A percentile compares a stretch with the other conserved stretches of the same genome.
These are phyloP conservation scores for Lepidocolaptes lacrymiger DNA, from an alignment of 2,797 vertebrate species.

Conservation along the genomic window DNA sequence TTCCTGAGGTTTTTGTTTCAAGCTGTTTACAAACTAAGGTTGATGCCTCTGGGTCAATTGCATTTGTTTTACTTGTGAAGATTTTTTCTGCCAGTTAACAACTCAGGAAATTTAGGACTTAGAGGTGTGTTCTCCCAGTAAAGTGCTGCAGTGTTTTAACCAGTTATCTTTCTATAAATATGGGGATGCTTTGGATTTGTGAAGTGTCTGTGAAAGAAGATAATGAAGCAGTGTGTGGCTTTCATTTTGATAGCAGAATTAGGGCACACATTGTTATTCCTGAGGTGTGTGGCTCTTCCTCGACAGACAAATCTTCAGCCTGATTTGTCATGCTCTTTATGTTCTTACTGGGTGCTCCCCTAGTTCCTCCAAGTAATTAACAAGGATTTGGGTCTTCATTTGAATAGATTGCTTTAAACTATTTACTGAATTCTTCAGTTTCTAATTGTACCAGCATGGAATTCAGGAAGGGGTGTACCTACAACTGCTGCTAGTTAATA, in stretches of 20 bases:
- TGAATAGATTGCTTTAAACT: not conserved
- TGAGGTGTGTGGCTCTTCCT: not conserved
- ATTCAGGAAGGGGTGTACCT: not conserved
- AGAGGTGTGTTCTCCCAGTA: not conserved
- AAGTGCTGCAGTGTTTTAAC: not conserved
- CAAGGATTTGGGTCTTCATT: not conserved
- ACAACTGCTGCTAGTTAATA: not conserved
- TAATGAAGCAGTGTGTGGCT: not conserved
- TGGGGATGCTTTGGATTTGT: not conserved
- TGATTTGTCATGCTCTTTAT: not conserved
- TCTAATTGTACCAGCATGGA: not conserved
- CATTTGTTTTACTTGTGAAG: not conserved
- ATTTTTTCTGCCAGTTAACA: not conserved
- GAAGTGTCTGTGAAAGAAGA: not conserved
- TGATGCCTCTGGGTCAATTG: not conserved
- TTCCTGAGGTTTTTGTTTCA: not conserved
- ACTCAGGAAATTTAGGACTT: not conserved
- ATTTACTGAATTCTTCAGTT: not conserved
- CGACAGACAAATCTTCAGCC: not conserved
- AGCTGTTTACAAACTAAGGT: not conserved
- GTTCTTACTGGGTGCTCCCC: not conserved
- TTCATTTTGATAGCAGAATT: not conserved
- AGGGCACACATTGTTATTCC: not conserved
- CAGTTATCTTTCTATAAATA: not conserved
- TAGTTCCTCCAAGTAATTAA: not conserved